Percentiles rank a stretch among this genome's conserved stretches.
These are phyloP conservation scores for Fragum fragum DNA, from an alignment of 2,888 invertebrate genomes.

Conservation along the genomic window DNA sequence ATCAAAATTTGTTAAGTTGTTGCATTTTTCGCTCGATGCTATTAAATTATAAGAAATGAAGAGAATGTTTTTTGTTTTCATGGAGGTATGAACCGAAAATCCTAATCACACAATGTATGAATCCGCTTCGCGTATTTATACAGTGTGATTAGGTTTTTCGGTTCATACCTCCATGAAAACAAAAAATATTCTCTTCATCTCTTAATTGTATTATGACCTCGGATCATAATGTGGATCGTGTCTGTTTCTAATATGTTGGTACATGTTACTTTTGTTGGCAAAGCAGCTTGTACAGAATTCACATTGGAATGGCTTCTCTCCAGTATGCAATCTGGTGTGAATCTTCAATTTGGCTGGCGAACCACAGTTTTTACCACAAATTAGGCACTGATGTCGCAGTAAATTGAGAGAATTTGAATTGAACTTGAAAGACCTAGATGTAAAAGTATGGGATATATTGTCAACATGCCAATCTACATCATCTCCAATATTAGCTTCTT, in stretches of 20 bases:
- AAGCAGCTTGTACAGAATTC: slow-evolving; percentile 37
- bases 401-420: background rate
- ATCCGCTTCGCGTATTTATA: too few relatives aligned
- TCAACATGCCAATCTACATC: background rate
- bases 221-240: background rate
- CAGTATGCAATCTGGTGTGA: slow-evolving; percentile 49
- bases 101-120: too few relatives aligned
- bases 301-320: slow-evolving; percentile 16
- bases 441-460: background rate
- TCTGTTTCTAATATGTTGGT: slow-evolving; percentile 34
- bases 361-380: slow-evolving; percentile 41
- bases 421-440: background rate
- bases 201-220: too few relatives aligned
- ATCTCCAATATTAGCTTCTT: background rate
- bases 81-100: too few relatives aligned
- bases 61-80: too few relatives aligned
- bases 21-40: too few relatives aligned
- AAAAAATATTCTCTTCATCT: too few relatives aligned
- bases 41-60: too few relatives aligned
- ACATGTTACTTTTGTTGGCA: slow-evolving; percentile 47
- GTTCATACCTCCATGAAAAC: too few relatives aligned
- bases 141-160: too few relatives aligned
- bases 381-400: slow-evolving; percentile 23
- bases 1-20: too few relatives aligned
- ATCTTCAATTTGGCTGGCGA: slow-evolving; percentile 41